These are phyloP conservation scores for Ametastegia equiseti DNA, from an alignment of 2,888 invertebrate species.

Conservation along the genomic window DNA sequence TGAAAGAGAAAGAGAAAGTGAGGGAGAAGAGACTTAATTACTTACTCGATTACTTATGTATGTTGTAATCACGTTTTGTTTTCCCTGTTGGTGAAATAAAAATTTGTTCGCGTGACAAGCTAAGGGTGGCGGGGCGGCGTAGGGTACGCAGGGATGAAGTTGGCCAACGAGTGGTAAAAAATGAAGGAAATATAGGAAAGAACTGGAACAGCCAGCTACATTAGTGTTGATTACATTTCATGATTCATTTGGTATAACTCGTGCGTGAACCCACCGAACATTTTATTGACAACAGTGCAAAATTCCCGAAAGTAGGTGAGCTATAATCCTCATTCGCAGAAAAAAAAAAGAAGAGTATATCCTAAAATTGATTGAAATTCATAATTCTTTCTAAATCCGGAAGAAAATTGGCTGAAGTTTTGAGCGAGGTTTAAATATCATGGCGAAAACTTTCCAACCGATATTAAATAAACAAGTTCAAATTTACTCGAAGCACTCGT, in stretches of 20 bases:
- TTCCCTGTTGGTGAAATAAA: neutral
- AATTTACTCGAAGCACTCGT: neutral
- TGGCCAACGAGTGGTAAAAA: neutral
- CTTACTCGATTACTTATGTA: constrained; percentile 15
- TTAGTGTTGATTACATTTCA: constrained; percentile 13
- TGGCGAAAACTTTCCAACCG: neutral
- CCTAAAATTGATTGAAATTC: neutral
- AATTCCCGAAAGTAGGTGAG: neutral
- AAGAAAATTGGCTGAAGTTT: neutral
- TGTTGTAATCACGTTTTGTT: constrained; percentile 6
- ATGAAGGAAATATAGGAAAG: neutral
- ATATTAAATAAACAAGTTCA: neutral
- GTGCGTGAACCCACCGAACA: neutral
- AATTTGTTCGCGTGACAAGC: constrained; percentile 20
- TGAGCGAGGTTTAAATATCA: neutral
- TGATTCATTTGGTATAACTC: neutral
- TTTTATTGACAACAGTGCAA: neutral
- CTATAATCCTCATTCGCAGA: neutral
- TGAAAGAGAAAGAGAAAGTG: neutral
- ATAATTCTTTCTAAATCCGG: neutral
- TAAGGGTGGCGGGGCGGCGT: neutral
- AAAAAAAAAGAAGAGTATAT: neutral
- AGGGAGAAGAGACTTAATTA: no score
- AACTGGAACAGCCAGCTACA: neutral
- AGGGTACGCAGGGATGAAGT: neutral